Conservation (phyloP, 2,113 vertebrate species). For the Lasiurus borealis region DNA sequence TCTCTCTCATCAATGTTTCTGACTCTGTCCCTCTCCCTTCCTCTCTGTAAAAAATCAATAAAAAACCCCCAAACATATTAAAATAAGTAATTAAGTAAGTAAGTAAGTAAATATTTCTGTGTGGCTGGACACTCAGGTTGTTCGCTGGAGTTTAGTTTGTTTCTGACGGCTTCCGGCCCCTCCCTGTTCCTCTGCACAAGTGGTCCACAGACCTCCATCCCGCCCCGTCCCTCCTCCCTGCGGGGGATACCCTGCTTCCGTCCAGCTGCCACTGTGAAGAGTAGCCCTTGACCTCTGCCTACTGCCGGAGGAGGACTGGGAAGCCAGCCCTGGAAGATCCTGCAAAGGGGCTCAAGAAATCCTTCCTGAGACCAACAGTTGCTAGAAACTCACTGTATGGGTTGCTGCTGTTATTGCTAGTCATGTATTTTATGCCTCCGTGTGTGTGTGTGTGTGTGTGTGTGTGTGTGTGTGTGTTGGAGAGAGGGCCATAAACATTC, state of each 20-base stretch:
- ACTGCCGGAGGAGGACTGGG: background rate
- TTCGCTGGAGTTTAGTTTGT: background rate
- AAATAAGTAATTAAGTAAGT: too few species aligned
- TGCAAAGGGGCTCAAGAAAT: background rate
- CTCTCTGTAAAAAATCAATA: too few species aligned
- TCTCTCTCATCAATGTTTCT: too few species aligned
- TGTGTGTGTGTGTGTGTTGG: background rate
- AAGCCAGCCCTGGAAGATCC: too few species aligned
- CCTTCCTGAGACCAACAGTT: background rate
- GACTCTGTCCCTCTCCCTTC: too few species aligned
- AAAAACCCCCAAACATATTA: too few species aligned
- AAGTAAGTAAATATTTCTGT: background rate
- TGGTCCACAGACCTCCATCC: background rate
- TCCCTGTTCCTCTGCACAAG: background rate
- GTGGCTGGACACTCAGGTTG: background rate
- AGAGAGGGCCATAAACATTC: background rate
- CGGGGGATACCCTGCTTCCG: background rate
- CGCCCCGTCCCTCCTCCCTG: background rate
- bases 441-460: too few species aligned
- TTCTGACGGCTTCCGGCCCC: background rate
- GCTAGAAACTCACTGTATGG: background rate
- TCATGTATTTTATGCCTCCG: background rate
- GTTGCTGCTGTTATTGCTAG: background rate
- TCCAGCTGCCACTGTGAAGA: background rate
- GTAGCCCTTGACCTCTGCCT: background rate